These are phyloP conservation scores for Dysmachus trigonus DNA, from an alignment of 2,888 invertebrate genomes.

Conservation along the genomic window DNA sequence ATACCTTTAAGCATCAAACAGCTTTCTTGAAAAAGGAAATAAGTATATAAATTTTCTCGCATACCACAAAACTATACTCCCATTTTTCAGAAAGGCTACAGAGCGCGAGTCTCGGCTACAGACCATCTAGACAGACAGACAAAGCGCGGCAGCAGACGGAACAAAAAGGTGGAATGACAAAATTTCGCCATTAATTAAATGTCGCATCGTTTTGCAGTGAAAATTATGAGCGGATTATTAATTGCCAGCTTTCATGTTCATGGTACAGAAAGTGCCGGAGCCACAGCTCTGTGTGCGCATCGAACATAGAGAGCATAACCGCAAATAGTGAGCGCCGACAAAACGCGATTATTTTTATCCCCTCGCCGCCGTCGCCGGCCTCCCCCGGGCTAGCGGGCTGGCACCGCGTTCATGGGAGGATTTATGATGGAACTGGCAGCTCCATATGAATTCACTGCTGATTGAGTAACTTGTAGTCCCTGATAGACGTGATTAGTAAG, in stretches of 20 bases:
- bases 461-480: conserved; percentile 52
- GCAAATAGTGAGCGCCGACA: conserved; percentile 39
- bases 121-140: not conserved
- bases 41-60: not conserved
- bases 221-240: conserved; percentile 51
- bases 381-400: not conserved
- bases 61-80: not conserved
- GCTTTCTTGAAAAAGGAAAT: not conserved
- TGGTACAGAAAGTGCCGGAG: conserved; percentile 31
- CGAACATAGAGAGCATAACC: conserved; percentile 1
- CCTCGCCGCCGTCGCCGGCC: conserved; percentile 2
- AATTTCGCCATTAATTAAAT: conserved; percentile 50
- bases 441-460: conserved; percentile 48
- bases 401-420: conserved; percentile 41
- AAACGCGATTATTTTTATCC: conserved; percentile 47
- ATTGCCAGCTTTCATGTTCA: conserved; percentile 49
- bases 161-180: conserved; percentile 32
- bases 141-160: not conserved
- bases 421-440: conserved; percentile 47
- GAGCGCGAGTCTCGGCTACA: not conserved
- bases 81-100: not conserved
- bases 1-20: not conserved
- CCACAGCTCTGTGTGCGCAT: not conserved
- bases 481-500: conserved; percentile 51
- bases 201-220: conserved; percentile 48